phyloP scores from a whole-genome alignment of 2,113 vertebrate genomes.

The Origma solitaria region DNA sequence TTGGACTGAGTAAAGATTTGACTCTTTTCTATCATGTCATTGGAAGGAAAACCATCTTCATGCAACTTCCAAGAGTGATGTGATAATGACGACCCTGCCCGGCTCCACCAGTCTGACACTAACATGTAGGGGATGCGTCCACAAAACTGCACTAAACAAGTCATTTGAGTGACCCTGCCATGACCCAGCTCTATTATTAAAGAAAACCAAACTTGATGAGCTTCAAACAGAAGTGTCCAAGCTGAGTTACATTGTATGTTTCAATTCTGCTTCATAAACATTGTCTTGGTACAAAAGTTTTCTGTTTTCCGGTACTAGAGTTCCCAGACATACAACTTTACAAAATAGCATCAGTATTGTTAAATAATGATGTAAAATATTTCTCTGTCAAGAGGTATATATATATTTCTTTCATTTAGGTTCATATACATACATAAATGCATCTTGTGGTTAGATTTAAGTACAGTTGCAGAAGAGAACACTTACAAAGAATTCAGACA shows the following conservation, averaged over 20 bases:
- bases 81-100: background rate
- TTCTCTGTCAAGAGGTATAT: conserved; percentile 5
- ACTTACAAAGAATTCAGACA: background rate
- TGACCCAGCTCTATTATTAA: background rate
- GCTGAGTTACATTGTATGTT: conserved; percentile 13
- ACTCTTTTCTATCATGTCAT: background rate
- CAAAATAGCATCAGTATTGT: background rate
- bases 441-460: background rate
- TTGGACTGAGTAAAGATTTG: background rate
- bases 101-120: background rate
- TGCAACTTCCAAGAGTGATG: background rate
- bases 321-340: conserved; percentile 33
- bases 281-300: conserved; percentile 31
- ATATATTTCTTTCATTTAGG: conserved; percentile 32
- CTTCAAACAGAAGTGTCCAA: conserved; percentile 17
- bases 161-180: background rate
- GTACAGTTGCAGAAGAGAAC: conserved; percentile 7
- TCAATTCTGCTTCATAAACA: conserved; percentile 52
- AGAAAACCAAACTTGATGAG: conserved; percentile 16
- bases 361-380: conserved; percentile 48
- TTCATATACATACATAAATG: background rate
- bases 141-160: background rate
- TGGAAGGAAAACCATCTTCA: background rate
- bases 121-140: background rate
- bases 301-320: conserved; percentile 34